Evolutionary conservation across 2,113 vertebrate species (phyloP), one percentile per base, ranked within the genome.

Genomic region (Danio rerio): DNA sequence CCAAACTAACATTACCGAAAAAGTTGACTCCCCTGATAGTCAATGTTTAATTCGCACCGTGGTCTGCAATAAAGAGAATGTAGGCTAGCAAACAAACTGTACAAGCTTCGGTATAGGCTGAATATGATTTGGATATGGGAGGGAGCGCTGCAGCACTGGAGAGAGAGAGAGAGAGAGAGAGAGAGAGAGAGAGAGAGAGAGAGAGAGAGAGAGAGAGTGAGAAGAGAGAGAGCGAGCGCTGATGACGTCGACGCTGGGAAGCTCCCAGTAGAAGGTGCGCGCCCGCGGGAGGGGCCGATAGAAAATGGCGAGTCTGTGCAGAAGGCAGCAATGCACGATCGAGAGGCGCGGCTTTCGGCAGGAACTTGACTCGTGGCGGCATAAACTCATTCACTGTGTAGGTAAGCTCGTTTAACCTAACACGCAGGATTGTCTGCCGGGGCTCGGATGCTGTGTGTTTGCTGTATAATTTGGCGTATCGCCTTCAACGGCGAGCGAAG

Each of bases 221-320:
- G 49, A 50, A 50, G 31, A 9, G 45, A 70, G 68, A 70, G n/a
- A 68, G 45, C 9, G 15, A 88, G 88, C 88, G 15, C 86, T 87
- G 88, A 90, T 91, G 92, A 93, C 92, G 93, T 90, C 90, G 89
- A 83, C 89, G 87, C 90, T 16, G 90, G 90, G 89, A 90, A 91
- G 91, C 91, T 91, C 89, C 89, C 90, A 91, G 92, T 89, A 91
- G 88, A 92, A 90, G 88, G 88, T 86, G 90, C 89, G 92, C 89
- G 91, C 89, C 89, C 90, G 91, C 90, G 90, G 89, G 87, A 88
- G 91, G 90, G 92, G 93, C 90, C 88, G 89, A 91, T 94, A 97
- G 95, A 97, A 98, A 96, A 98, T 98, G 97, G 97, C 96, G 96
- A 97, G 96, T 94, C 93, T 94, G 94, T 97, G 96, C 90, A 95